Base-by-base conservation (phyloP, 1,140 invertebrate genomes). In the Chlorops oryzae region DNA sequence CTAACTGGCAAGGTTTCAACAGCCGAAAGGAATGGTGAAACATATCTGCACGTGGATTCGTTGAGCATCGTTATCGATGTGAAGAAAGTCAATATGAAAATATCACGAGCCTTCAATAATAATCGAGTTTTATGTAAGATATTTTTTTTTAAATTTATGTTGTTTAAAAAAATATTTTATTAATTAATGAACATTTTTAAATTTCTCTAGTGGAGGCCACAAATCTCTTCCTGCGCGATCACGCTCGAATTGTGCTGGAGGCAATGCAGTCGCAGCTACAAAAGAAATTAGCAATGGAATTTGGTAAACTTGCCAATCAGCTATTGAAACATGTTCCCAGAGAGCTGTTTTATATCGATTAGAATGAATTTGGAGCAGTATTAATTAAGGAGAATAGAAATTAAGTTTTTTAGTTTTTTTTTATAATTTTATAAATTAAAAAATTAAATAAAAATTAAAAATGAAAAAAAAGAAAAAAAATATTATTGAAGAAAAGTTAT, bases 211-310 rank as follows among this genome's bases (percentile, higher is more conserved):
- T 79, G 51, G 81, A 86, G 69, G 84, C 84, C 13, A 86, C 80
- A 2, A 87, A 87, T 64, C 70, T 87, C 23, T 87, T 87, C 59
- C 73, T 86, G 10, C 74, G 80, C 23, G 83, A 85, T 61, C 85
- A 86, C 59, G 82, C 82, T 2, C 78, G 80, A 40, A 79, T 86
- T 63, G 82, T 87, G 1, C 60, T 86, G 32, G 80, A 83, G 59
- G 76, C 78, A 5, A 86, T 86, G 84, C 78, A 81, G 58, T 79
- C 81, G 1, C 84, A 86, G 58, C 61, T 86, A 20, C 78, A 80
- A 51, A 78, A 73, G 55, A 84, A 86, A 67, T 62, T 86, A 24
- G 77, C 82, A 2, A 61, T 59, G 9, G 76, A 84, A 22, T 85
- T 86, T 60, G 76, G 77, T 28, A 76, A 74, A 32, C 81, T 86